These are phyloP conservation scores for Accipiter virgatus DNA, from an alignment of 2,113 vertebrate species.

Conservation along the genomic window DNA sequence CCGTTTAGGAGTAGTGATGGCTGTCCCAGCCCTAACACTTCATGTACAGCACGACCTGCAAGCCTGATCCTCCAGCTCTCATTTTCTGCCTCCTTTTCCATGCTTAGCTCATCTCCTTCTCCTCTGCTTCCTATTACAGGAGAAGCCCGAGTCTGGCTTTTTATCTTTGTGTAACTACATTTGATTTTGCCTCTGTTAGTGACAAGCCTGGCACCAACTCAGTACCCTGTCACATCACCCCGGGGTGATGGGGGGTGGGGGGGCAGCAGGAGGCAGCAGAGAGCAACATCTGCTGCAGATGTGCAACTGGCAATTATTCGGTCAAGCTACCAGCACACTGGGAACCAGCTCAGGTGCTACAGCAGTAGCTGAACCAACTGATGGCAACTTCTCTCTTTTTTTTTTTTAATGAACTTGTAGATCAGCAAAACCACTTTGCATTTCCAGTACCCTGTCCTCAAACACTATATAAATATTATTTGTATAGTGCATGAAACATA, in stretches of 20 bases:
- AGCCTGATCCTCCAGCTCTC: not conserved
- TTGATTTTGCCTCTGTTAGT: not conserved
- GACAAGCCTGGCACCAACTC: not conserved
- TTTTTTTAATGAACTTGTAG: not conserved
- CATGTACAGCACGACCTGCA: not conserved
- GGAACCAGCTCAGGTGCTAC: not conserved
- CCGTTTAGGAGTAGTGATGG: not conserved
- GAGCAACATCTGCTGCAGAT: not conserved
- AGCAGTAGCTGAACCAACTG: not conserved
- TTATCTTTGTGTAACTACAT: not conserved
- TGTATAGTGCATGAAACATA: not conserved
- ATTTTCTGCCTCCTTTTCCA: not conserved
- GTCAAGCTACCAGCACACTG: not conserved
- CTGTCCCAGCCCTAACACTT: not conserved
- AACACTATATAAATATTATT: not conserved
- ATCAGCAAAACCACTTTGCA: not conserved
- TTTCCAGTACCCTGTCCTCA: not conserved
- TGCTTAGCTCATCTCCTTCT: not conserved
- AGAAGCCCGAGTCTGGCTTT: not conserved
- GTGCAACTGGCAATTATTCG: not conserved
- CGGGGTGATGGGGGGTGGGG: rapidly evolving
- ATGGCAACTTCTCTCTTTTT: not conserved
- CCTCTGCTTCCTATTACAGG: not conserved
- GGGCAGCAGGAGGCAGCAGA: not conserved
- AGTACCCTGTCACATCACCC: not conserved